Evolutionary conservation across 2,113 vertebrate genomes (phyloP).

Genomic region (Notarius quadriscutis): DNA sequence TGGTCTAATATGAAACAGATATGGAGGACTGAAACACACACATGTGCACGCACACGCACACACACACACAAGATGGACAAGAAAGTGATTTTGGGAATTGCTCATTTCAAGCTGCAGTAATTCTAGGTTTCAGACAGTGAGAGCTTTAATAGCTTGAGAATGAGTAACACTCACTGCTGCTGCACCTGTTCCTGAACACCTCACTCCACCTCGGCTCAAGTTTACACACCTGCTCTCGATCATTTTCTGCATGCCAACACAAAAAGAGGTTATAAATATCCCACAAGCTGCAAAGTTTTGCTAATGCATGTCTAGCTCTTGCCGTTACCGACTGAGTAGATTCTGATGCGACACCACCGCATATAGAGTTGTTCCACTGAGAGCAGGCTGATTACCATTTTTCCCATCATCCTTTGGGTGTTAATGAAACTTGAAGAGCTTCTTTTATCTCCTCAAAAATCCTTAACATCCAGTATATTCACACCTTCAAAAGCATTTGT

Average conservation of each 20-base stretch:
- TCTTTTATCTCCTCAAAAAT: not conserved
- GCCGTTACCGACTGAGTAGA: not conserved
- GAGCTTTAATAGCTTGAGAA: constrained; percentile 3
- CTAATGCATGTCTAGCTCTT: not conserved
- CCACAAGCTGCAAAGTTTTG: not conserved
- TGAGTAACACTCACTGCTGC: not conserved
- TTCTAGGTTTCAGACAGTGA: not conserved
- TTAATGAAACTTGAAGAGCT: not conserved
- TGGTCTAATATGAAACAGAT: too few relatives aligned
- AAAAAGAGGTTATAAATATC: constrained; percentile 2
- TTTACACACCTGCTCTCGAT: constrained; percentile 15
- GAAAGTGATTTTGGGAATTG: not conserved
- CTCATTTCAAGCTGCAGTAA: not conserved
- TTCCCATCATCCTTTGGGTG: not conserved
- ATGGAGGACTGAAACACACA: not conserved
- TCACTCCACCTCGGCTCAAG: constrained; percentile 14
- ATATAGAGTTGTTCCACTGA: too few relatives aligned
- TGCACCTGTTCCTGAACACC: constrained; percentile 12
- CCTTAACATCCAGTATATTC: not conserved
- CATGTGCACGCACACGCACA: too few relatives aligned
- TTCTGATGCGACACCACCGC: not conserved
- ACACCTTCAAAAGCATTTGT: not conserved
- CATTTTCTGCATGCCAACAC: not conserved
- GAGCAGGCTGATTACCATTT: not conserved
- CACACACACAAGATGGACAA: not conserved